Percentiles rank a stretch among this genome's conserved stretches.
These are phyloP conservation scores for Cactoblastis cactorum DNA, from an alignment of 2,888 invertebrate species.

Conservation along the genomic window DNA sequence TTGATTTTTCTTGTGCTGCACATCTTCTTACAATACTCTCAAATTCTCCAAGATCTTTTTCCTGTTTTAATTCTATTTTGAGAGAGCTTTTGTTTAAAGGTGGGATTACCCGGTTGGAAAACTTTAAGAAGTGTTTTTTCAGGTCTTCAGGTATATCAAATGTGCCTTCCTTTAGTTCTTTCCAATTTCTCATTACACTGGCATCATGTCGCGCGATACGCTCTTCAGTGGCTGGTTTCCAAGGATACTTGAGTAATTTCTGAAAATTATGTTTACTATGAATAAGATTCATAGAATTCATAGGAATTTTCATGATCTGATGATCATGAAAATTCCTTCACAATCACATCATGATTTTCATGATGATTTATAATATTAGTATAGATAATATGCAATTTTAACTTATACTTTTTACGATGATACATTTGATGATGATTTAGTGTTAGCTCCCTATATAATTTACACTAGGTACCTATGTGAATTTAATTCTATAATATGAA, in stretches of 20 bases:
- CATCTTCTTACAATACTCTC: conserved; percentile 66
- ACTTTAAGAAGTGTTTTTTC: conserved; percentile 82
- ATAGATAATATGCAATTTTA: no score
- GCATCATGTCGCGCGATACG: conserved; percentile 83
- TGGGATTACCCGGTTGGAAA: conserved; percentile 79
- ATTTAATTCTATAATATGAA: no score
- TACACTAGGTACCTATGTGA: no score
- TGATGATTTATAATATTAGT: no score
- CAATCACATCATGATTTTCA: no score
- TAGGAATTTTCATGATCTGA: no score
- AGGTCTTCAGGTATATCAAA: conserved; percentile 69
- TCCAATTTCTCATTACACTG: conserved; percentile 85
- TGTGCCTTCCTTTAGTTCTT: conserved; percentile 77
- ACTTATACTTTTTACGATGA: no score
- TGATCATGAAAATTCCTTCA: no score
- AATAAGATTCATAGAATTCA: no score
- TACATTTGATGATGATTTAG: no score
- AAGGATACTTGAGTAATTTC: conserved; percentile 83
- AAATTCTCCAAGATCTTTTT: conserved; percentile 63
- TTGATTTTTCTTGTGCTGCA: conserved; percentile 40
- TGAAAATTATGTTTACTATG: conserved; percentile 46
- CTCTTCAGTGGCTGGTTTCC: conserved; percentile 79
- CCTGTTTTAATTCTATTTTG: conserved; percentile 49
- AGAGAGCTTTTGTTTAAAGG: conserved; percentile 55
- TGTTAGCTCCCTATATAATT: no score